Evolutionary conservation across 2,888 invertebrate species (phyloP).

Genomic region (Phyto melanocephala): DNA sequence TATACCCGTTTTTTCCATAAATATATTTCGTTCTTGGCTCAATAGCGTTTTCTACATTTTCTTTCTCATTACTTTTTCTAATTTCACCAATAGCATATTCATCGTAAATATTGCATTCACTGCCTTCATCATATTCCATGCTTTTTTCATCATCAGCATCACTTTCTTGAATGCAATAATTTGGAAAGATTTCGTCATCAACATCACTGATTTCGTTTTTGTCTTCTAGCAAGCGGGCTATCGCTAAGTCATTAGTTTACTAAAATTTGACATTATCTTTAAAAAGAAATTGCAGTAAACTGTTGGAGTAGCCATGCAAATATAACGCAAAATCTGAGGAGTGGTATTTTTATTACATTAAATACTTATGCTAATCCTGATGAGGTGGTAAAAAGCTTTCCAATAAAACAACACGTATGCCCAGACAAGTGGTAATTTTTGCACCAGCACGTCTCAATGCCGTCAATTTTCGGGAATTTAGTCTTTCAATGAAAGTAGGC

Average conservation of each 20-base stretch:
- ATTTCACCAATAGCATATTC: conserved; percentile 4
- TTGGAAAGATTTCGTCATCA: conserved; percentile 9
- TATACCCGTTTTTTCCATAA: conserved; percentile 19
- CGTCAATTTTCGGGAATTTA: no score
- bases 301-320: no score
- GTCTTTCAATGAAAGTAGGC: no score
- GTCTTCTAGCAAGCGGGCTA: background rate
- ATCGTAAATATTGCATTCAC: conserved; percentile 19
- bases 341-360: no score
- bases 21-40: background rate
- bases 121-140: conserved; percentile 13
- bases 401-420: background rate
- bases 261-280: no score
- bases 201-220: conserved; percentile 14
- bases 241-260: background rate
- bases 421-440: background rate
- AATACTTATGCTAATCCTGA: no score
- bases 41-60: conserved; percentile 22
- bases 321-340: no score
- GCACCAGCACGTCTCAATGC: background rate
- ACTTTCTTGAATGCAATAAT: conserved; percentile 12
- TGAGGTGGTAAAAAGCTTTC: no score
- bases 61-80: conserved; percentile 17
- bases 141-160: conserved; percentile 13
- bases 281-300: no score